A percentile compares a stretch with the other conserved stretches of the same genome.
Evolutionary conservation across 1,140 invertebrate genomes (phyloP).

Genomic region (Ditylenchus dipsaci): DNA sequence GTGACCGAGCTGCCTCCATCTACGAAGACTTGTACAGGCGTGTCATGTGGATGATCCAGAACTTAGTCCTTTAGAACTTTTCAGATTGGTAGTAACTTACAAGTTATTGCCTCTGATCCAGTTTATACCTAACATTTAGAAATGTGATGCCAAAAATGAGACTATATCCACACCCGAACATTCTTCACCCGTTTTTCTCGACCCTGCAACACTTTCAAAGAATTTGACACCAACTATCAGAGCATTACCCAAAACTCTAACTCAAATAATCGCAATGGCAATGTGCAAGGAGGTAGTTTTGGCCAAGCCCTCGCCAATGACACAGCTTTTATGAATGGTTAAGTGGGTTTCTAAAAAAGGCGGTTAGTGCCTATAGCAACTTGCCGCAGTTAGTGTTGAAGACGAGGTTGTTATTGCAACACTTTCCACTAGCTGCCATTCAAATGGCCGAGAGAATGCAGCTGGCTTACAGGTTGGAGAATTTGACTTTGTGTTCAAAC

Average conservation of each 20-base stretch:
- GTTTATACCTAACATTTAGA: background rate
- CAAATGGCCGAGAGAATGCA: slow-evolving; percentile 37
- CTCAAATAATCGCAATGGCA: slow-evolving; percentile 5
- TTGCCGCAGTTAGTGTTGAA: slow-evolving; percentile 54
- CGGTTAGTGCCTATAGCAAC: slow-evolving; percentile 38
- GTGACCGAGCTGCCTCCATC: slow-evolving; percentile 32
- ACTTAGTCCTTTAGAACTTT: slow-evolving; percentile 8
- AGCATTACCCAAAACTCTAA: background rate
- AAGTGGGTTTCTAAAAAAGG: slow-evolving; percentile 35
- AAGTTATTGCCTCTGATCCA: background rate
- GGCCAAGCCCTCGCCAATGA: slow-evolving; percentile 51
- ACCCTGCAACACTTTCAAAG: slow-evolving; percentile 27
- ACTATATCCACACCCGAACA: slow-evolving; percentile 35
- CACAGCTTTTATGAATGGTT: slow-evolving; percentile 52
- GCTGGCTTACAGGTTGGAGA: slow-evolving; percentile 26
- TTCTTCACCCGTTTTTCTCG: slow-evolving; percentile 48
- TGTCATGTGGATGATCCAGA: slow-evolving; percentile 46
- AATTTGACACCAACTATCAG: slow-evolving; percentile 11
- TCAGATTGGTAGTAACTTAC: slow-evolving; percentile 12
- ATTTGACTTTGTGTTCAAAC: too few relatives aligned
- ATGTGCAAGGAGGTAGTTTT: slow-evolving; percentile 1
- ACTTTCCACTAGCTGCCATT: slow-evolving; percentile 54
- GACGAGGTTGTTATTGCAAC: slow-evolving; percentile 53
- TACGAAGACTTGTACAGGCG: slow-evolving; percentile 51
- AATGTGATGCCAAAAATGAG: slow-evolving; percentile 7